Evolutionary conservation across 2,797 vertebrate species (phyloP).

Genomic region (Takifugu rubripes): DNA sequence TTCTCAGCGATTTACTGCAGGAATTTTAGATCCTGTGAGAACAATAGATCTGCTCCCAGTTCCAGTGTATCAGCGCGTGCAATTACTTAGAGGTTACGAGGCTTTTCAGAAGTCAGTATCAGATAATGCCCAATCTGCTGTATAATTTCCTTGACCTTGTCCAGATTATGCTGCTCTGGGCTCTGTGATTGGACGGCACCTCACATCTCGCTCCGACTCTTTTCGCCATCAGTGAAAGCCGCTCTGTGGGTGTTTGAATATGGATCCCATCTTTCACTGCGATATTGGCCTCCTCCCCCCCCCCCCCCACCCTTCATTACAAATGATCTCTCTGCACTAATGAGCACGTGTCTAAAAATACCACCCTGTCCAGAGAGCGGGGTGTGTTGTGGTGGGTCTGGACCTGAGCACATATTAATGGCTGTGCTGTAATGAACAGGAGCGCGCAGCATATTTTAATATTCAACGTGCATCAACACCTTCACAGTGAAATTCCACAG

Average conservation of each 20-base stretch:
- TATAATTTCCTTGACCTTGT: constrained; percentile 63
- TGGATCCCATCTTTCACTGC: constrained; percentile 57
- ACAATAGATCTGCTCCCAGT: constrained; percentile 47
- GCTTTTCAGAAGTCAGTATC: constrained; percentile 32
- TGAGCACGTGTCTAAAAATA: constrained; percentile 80
- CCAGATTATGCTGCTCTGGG: constrained; percentile 41
- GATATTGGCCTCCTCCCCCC: constrained; percentile 58
- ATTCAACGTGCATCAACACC: constrained; percentile 55
- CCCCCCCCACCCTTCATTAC: constrained; percentile 63
- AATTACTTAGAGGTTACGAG: constrained; percentile 48
- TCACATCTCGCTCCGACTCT: constrained; percentile 46
- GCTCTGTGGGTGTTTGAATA: constrained; percentile 61
- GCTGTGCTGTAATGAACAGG: constrained; percentile 63
- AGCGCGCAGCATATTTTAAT: constrained; percentile 51
- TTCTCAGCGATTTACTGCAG: constrained; percentile 45
- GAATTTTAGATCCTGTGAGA: constrained; percentile 53
- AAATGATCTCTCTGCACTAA: constrained; percentile 76
- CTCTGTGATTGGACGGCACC: constrained; percentile 52
- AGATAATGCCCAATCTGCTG: constrained; percentile 41
- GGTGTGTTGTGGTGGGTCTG: constrained; percentile 64
- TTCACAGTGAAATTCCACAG: constrained; percentile 52
- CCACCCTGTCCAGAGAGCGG: constrained; percentile 62
- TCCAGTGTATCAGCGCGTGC: constrained; percentile 29
- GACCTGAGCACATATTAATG: constrained; percentile 76
- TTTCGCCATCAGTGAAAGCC: constrained; percentile 38